Evolutionary conservation across 2,888 invertebrate species (phyloP), one percentile per base, ranked within the genome.

Genomic region (Creontiades dilutus): DNA sequence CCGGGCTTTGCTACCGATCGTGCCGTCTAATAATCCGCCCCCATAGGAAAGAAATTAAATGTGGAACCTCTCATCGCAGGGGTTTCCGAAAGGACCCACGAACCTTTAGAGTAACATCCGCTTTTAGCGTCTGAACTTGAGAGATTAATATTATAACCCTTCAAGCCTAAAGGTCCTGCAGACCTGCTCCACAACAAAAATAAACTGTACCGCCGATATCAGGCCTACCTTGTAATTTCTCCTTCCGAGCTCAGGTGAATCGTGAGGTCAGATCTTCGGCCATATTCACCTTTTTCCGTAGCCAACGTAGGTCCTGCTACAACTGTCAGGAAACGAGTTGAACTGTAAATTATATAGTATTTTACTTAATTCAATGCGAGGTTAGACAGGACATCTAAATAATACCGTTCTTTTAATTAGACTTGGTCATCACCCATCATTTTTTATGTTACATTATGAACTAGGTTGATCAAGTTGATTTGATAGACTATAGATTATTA

Each of bases 41-140:
- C 78, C 78, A 80, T 80, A 80, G 78, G 46, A 80, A 80, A 80
- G 78, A 80, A 80, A 80, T 80, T 80, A 80, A 80, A 80, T 80
- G 78, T 80, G 78, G 78, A 80, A 37, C 78, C 78, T 80, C 78
- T 80, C 78, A 80, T 80, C 78, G 47, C 78, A 19, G 78, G 78
- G 78, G 13, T 80, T 47, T 16, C 46, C n/a, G n/a, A 80, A 47
- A 47, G 78, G 78, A 46, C 47, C 78, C 46, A 47, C 78, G 78
- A 80, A 37, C 78, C 5, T 80, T 19, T 47, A 16, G 14, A 47
- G 78, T 80, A 80, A 80, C 78, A 80, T 80, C 37, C 78, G 37
- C 78, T 80, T 80, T 80, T 80, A 80, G 47, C 19, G 78, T 80
- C 78, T 19, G 78, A 80, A 80, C 78, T 19, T 47, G 78, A 80